Evolutionary conservation across 2,113 vertebrate species (phyloP), one percentile per base, ranked within the genome.

Genomic region (Struthio camelus): DNA sequence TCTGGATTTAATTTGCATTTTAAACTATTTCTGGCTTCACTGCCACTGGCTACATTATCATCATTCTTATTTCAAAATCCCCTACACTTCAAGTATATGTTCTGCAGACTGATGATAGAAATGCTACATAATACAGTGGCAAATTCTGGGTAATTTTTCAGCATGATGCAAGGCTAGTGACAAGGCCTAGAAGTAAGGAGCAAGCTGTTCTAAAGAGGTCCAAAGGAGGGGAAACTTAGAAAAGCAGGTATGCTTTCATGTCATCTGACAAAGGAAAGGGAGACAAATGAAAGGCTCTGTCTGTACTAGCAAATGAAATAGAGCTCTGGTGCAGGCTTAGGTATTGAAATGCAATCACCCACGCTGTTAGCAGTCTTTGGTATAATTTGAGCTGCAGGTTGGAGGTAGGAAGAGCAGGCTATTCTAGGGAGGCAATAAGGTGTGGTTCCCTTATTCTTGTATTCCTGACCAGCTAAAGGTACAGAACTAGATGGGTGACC

Each of bases 1-100:
- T 80, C 13, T 42, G 48, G 61, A 80, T 92, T 17, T 28, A 90
- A 53, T 85, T 58, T 73, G 17, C 36, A 77, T 90, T 94, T 94
- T 90, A 93, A 93, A 82, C 40, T 80, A 69, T 56, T 90, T 76
- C 44, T 92, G 44, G 11, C 20, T 89, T 83, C 50, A 25, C 13
- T 82, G 38, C 28, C 51, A 28, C 30, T 80, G 58, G 16, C 36
- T 73, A 38, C 44, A 61, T 50, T 90, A 53, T 32, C 58, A 61
- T 65, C 30, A 65, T 72, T 77, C 17, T 23, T 77, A 44, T 70
- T 76, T 82, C 30, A 72, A 72, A 65, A 24, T 34, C 56, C 18
- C 8, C 27, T 81, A 3, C 44, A 58, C 3, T 58, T 84, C 69
- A 87, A 71, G 46, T 75, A 53, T 14, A 54, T 50, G 10, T 25